Percentiles rank a stretch among this genome's conserved stretches.
These are phyloP conservation scores for Cyphomyrus discorhynchus DNA, from an alignment of 2,113 vertebrate species.

Conservation along the genomic window DNA sequence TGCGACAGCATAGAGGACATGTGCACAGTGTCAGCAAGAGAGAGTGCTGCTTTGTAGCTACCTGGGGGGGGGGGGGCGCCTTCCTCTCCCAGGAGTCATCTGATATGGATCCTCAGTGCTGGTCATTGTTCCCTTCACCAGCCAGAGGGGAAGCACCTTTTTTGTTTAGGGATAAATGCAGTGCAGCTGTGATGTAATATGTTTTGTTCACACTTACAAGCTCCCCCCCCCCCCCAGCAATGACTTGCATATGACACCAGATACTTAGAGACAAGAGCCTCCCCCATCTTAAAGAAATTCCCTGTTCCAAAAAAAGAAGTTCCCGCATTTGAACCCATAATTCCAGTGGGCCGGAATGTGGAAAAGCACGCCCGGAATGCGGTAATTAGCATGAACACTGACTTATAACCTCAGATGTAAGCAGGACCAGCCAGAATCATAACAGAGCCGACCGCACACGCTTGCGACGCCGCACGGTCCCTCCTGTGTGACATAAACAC, in stretches of 20 bases:
- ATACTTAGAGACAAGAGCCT: not conserved
- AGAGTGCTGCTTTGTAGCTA: not conserved
- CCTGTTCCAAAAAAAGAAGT: not conserved
- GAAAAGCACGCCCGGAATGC: not conserved
- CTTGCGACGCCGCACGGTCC: not conserved
- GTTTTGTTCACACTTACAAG: not conserved
- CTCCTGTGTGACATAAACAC: not conserved
- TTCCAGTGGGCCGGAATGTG: not conserved
- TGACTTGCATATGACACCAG: not conserved
- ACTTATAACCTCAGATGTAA: not conserved
- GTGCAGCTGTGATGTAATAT: not conserved
- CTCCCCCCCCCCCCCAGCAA: not conserved
- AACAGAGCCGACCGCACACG: not conserved
- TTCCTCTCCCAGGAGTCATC: not conserved
- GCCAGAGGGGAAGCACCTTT: not conserved
- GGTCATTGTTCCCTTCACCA: not conserved
- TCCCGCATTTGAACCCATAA: not conserved
- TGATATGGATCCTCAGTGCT: not conserved
- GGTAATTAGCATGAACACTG: not conserved
- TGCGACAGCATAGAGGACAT: not conserved
- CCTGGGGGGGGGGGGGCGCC: not conserved
- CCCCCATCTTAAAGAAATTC: not conserved
- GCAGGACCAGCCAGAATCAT: not conserved
- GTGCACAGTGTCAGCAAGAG: not conserved
- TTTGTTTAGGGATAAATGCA: not conserved